phyloP scores from a whole-genome alignment of 2,888 invertebrate genomes.

The Brenthis daphne region DNA sequence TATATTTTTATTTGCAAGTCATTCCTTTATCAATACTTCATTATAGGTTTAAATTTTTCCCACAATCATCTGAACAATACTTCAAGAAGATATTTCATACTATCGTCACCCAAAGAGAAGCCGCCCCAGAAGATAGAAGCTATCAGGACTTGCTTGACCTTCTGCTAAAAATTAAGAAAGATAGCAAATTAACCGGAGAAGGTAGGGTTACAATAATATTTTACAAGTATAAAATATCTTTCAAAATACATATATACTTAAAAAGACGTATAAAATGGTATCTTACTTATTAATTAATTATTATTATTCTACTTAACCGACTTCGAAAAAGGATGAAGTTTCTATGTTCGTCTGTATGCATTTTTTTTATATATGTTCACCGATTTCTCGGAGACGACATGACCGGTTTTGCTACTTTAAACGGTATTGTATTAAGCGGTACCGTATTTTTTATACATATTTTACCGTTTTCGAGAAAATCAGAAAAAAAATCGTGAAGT shows the following conservation, averaged over 20 bases:
- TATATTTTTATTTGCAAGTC: too few relatives aligned
- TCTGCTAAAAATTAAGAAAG: constrained; percentile 55
- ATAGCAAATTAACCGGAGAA: constrained; percentile 38
- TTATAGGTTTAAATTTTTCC: constrained; percentile 58
- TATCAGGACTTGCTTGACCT: constrained; percentile 56
- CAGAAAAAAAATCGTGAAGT: too few relatives aligned
- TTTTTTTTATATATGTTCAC: too few relatives aligned
- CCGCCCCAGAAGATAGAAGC: constrained; percentile 37
- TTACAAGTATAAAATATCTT: background rate
- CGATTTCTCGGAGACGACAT: too few relatives aligned
- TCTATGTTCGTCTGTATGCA: too few relatives aligned
- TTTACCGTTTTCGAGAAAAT: too few relatives aligned
- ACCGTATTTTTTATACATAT: too few relatives aligned
- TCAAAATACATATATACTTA: background rate
- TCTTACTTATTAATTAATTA: too few relatives aligned
- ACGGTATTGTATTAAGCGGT: too few relatives aligned
- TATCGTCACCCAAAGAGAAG: constrained; percentile 51
- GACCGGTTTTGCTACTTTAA: too few relatives aligned
- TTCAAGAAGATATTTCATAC: constrained; percentile 50
- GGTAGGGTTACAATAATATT: background rate
- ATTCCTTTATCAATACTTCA: background rate
- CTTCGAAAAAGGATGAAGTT: too few relatives aligned
- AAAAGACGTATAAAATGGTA: background rate
- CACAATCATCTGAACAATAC: constrained; percentile 49
- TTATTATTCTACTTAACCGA: too few relatives aligned